Conservation (phyloP, 2,113 vertebrate species). For the Rousettus leschenaultii region DNA sequence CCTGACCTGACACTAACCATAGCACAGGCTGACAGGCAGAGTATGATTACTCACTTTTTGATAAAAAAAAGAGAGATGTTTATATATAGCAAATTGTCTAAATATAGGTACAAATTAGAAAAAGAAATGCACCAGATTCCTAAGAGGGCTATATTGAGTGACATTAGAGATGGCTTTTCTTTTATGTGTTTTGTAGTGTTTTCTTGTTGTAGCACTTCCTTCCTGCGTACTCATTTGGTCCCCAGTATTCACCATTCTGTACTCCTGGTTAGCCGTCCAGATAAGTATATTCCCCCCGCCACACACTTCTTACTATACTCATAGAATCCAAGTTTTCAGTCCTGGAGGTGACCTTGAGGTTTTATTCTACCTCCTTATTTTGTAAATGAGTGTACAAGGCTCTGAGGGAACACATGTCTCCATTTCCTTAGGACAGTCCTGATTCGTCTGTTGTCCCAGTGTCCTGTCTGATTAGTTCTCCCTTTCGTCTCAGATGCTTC, state of each 20-base stretch:
- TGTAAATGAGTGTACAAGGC: background rate
- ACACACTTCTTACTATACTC: too few species aligned
- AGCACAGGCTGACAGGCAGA: background rate
- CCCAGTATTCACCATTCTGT: background rate
- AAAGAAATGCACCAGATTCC: background rate
- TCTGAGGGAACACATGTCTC: background rate
- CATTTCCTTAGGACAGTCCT: background rate
- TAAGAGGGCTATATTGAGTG: background rate
- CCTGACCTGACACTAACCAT: background rate
- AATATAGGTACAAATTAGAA: background rate
- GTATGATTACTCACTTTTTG: background rate
- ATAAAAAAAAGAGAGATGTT: background rate
- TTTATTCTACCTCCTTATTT: background rate
- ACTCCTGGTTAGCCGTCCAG: background rate
- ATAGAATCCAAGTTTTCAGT: background rate
- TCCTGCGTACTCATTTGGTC: background rate
- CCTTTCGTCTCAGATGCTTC: background rate
- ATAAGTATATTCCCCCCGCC: background rate
- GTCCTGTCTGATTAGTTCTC: background rate
- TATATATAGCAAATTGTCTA: background rate
- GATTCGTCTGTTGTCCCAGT: background rate
- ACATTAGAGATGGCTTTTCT: slow-evolving; percentile 11
- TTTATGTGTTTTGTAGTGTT: background rate
- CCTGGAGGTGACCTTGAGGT: background rate
- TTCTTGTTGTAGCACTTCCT: background rate